Evolutionary conservation across 2,113 vertebrate genomes (phyloP), one percentile per base, ranked within the genome.

Genomic region (Ciconia boyciana): DNA sequence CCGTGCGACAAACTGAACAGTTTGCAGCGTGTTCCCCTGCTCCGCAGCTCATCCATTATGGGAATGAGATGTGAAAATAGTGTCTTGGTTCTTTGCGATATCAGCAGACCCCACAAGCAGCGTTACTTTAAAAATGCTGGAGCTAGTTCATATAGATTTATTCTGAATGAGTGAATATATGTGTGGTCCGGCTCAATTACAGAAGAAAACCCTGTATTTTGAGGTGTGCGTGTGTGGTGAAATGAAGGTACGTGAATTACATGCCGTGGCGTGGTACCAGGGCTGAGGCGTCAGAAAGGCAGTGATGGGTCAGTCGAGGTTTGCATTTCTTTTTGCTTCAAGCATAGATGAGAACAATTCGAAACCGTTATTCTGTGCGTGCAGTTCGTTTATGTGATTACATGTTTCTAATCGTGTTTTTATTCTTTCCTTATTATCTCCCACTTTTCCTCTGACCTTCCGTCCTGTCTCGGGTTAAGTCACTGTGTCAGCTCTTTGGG

Each of bases 91-190:
- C 92, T 84, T 36, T 39, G 90, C 91, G 96, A 57, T 96, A 94
- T 28, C 92, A 84, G 91, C 95, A 60, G 96, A 90, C 94, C 83
- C 93, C 97, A 95, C 97, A 92, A 91, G 97, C 96, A 86, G 97
- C 26, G 34, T 92, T 72, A 52, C 95, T 96, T 95, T 90, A 70
- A 81, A 95, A 94, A 49, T 17, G 46, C 92, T 2, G 44, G 92
- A 89, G 68, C 71, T 6, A 1, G 20, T 95, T 85, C 43, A 48
- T 92, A 61, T 41, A 70, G 95, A 82, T 87, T 90, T 43, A 34
- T 55, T 92, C 82, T 58, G 95, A 92, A 39, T 12, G 85, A 84
- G 76, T 34, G 93, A 55, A 12, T 65, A 12, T 65, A 9, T 66
- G 93, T 92, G 98, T 94, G 98, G 87, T 94, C 95, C 43, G 24